These are phyloP conservation scores for Colossoma macropomum DNA, from an alignment of 2,113 vertebrate species.

Conservation along the genomic window DNA sequence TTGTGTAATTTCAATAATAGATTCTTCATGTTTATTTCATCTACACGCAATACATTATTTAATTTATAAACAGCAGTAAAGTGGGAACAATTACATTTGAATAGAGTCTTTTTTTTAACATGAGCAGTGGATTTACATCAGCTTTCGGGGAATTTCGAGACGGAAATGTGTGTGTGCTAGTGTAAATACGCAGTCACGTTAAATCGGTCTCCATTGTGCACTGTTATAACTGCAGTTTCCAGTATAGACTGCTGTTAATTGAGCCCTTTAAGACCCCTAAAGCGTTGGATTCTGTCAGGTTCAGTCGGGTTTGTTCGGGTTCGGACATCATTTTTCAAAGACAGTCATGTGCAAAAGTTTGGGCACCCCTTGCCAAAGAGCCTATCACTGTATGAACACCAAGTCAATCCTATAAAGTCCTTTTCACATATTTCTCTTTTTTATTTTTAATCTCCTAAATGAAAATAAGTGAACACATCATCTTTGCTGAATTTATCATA, in stretches of 20 bases:
- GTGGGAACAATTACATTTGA: background rate
- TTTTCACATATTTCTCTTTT: too few relatives aligned
- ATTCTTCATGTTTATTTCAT: constrained; percentile 32
- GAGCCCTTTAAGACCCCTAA: too few relatives aligned
- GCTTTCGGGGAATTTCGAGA: constrained; percentile 29
- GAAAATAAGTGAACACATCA: too few relatives aligned
- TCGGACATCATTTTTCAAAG: too few relatives aligned
- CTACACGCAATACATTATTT: background rate
- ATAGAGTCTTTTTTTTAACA: background rate
- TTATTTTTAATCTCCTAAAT: too few relatives aligned
- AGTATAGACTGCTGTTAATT: background rate
- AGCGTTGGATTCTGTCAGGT: too few relatives aligned
- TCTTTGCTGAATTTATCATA: too few relatives aligned
- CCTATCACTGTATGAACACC: too few relatives aligned
- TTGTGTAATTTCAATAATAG: constrained; percentile 19
- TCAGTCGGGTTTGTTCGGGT: too few relatives aligned
- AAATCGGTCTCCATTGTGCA: background rate
- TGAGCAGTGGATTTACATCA: background rate
- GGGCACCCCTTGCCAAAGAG: too few relatives aligned
- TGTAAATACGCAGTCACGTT: constrained; percentile 51
- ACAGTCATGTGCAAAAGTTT: too few relatives aligned
- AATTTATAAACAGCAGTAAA: constrained; percentile 27
- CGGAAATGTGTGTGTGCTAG: constrained; percentile 61
- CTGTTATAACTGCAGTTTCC: background rate
- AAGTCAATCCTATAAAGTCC: too few relatives aligned